phyloP scores from a whole-genome alignment of 2,113 vertebrate genomes.

The Tiliqua scincoides region DNA sequence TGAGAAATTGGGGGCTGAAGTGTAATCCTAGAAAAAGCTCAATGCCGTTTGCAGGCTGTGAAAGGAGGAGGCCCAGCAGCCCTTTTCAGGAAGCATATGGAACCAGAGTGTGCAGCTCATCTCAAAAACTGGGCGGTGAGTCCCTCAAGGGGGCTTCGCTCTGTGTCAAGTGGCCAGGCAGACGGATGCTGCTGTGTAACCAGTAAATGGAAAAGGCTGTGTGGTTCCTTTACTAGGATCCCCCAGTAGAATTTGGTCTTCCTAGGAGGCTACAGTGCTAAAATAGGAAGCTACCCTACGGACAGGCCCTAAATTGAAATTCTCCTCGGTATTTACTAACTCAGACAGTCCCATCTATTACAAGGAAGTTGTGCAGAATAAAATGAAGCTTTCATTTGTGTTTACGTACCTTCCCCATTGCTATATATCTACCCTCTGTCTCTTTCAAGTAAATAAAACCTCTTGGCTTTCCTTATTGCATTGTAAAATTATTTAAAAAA shows the following conservation, averaged over 20 bases:
- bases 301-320: constrained; percentile 52
- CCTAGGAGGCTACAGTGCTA: neutral
- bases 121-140: too few relatives aligned
- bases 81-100: too few relatives aligned
- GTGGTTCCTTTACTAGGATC: neutral
- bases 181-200: too few relatives aligned
- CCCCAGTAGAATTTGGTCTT: neutral
- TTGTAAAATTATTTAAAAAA: constrained; percentile 61
- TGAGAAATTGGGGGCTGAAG: neutral
- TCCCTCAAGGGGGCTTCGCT: too few relatives aligned
- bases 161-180: too few relatives aligned
- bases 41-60: too few relatives aligned
- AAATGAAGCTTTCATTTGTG: constrained; percentile 63
- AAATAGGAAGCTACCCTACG: too few relatives aligned
- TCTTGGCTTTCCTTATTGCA: constrained; percentile 57
- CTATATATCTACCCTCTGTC: constrained; percentile 41
- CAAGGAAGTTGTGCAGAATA: constrained; percentile 62
- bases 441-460: constrained; percentile 55
- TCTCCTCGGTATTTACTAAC: constrained; percentile 75
- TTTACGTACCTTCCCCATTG: constrained; percentile 15
- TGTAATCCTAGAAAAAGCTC: too few relatives aligned
- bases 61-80: too few relatives aligned
- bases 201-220: neutral
- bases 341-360: constrained; percentile 67
- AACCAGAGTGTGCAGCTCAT: too few relatives aligned